These are phyloP conservation scores for Heliconius aoede DNA, from an alignment of 2,888 invertebrate genomes.

Conservation along the genomic window DNA sequence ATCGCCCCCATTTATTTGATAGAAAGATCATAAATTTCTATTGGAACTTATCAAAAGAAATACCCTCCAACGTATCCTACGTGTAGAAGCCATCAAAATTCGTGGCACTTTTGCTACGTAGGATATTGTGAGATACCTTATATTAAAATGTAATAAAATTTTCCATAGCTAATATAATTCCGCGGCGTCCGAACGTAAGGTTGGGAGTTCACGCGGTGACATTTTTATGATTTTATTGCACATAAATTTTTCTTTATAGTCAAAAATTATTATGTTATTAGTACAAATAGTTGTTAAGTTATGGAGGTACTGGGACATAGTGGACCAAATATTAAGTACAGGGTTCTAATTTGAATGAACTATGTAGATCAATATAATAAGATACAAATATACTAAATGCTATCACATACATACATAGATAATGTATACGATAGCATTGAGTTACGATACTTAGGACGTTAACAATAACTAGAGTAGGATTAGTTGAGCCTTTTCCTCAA, in stretches of 20 bases:
- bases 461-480: too few relatives aligned
- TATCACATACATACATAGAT: too few relatives aligned
- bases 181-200: slow-evolving; percentile 58
- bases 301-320: background rate
- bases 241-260: slow-evolving; percentile 36
- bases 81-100: slow-evolving; percentile 63
- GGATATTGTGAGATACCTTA: slow-evolving; percentile 70
- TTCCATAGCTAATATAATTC: slow-evolving; percentile 71
- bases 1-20: slow-evolving; percentile 50
- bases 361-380: too few relatives aligned
- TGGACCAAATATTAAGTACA: background rate
- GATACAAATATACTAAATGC: too few relatives aligned
- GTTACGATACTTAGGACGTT: too few relatives aligned
- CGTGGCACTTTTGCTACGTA: slow-evolving; percentile 59
- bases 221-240: slow-evolving; percentile 42
- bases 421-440: too few relatives aligned
- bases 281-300: slow-evolving; percentile 6
- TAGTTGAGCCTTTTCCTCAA: too few relatives aligned
- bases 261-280: slow-evolving; percentile 35
- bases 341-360: background rate
- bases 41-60: slow-evolving; percentile 59
- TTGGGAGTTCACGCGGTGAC: slow-evolving; percentile 52
- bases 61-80: slow-evolving; percentile 53
- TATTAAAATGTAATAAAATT: slow-evolving; percentile 79
- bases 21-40: slow-evolving; percentile 52